Base-by-base conservation (phyloP, 2,113 vertebrate genomes). In the Ariopsis seemanni region DNA sequence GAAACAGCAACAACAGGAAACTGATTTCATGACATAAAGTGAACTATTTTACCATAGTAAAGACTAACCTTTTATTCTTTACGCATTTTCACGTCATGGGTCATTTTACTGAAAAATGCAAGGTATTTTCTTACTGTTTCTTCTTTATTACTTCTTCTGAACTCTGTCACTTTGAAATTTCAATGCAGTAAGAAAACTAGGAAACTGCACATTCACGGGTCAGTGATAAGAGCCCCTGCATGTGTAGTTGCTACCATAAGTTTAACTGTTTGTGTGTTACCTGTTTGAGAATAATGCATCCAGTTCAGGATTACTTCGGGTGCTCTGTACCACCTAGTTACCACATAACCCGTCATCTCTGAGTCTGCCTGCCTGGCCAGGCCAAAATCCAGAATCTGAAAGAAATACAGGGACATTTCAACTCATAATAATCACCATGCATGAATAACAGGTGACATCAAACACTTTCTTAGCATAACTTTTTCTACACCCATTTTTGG, bases 251-350 rank as follows among this genome's bases (percentile, higher is more conserved):
- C 75, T n/a, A 25, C 5, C 25, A 30, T 81, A 60, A 5, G 17
- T 63, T 62, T 75, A 52, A 25, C 8, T 30, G 72, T n/a, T 34
- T 50, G 34, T 27, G 1, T 90, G 57, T 52, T 94, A 97, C 98
- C 98, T 17, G 98, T 99, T 92, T 99, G 98, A 0, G 97, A 97
- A 91, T 99, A 99, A 92, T 93, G 98, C 97, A 98, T 99, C 98
- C 98, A 99, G 89, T 96, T 99, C 79, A 99, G 95, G 88, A 99
- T 99, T 93, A 99, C 97, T 93, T 99, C 98, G 0, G 98, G 98
- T 0, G 98, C 98, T 92, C 98, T 94, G 94, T 99, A 99, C 98
- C 98, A 99, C 55, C 98, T 96, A 17, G 98, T 99, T 87, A 99
- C 98, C 91, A 99, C 98, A 0, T 99, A 99, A 0, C 98, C 98